Base-by-base conservation (phyloP, 2,888 invertebrate genomes). In the Ophion slaviceki region DNA sequence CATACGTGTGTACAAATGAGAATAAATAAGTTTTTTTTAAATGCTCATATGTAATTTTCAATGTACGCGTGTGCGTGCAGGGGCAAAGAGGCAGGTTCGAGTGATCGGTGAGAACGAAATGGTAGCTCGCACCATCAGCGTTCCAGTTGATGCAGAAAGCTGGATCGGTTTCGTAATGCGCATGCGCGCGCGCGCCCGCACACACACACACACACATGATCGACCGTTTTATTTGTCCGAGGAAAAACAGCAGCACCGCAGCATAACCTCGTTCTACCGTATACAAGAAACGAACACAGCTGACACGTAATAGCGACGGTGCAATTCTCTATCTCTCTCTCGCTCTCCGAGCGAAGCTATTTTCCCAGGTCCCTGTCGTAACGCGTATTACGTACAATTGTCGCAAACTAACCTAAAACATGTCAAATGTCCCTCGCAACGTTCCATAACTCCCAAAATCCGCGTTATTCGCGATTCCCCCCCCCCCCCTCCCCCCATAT, bases 151-250 rank as follows among this genome's bases (percentile, higher is more conserved):
- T 83, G 86, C 80, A 82, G 79, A 82, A 80, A 72, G 80, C 80
- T 80, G 85, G 77, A 84, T 87, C 75, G 75, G 83, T 80, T 87
- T 88, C 77, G 77, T 82, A 82, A 82, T 68, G 80, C 72, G 85
- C 82, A 76, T 77, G 82, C 79, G 82, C 76, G 76, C 84, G 81
- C 81, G 70, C 81, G 78, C 81, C 70, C 81, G 75, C 81, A 66
- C 78, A 66, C 85, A 83, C 67, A 57, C 68, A 11, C 11, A 10
- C 47, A 8, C 3, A 3, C 47, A 14, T 47, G 32, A 32, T 82
- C 78, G 76, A 72, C 62, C 80, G 71, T 77, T 77, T 57, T 75
- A 45, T 76, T 76, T 76, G 82, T 80, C 81, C 72, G 47, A 20
- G 57, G 68, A 57, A 72, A 70, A 62, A 67, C 78, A 75, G 83